phyloP scores from a whole-genome alignment of 2,888 invertebrate species.

The Pandemis corylana region DNA sequence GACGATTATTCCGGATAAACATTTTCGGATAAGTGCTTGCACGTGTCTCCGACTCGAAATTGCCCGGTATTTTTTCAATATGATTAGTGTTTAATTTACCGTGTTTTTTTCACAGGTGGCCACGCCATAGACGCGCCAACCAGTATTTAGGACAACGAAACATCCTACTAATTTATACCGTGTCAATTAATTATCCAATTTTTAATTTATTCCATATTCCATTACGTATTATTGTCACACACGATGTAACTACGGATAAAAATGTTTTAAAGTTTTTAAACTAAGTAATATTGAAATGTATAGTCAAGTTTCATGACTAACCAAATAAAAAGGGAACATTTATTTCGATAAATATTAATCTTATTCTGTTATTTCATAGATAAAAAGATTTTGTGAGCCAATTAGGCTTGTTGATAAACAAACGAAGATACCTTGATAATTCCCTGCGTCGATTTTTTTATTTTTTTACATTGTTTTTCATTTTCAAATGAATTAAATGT shows the following conservation, averaged over 20 bases:
- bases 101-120: constrained; percentile 63
- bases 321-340: constrained; percentile 19
- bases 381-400: too few species aligned
- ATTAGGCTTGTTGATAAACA: background rate
- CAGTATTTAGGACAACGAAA: constrained; percentile 47
- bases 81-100: background rate
- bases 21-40: too few species aligned
- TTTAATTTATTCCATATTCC: constrained; percentile 36
- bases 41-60: too few species aligned
- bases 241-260: background rate
- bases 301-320: background rate
- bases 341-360: background rate
- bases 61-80: too few species aligned
- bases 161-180: constrained; percentile 17
- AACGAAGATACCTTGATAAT: background rate
- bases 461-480: constrained; percentile 10
- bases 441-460: background rate
- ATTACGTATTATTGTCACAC: constrained; percentile 7
- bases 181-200: constrained; percentile 16
- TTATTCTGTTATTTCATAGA: background rate
- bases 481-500: constrained; percentile 5
- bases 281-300: background rate
- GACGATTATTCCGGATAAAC: too few species aligned
- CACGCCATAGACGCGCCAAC: constrained; percentile 56
- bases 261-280: background rate